These are phyloP conservation scores for Sinella curviseta DNA, from an alignment of 1,140 invertebrate species.

Conservation along the genomic window DNA sequence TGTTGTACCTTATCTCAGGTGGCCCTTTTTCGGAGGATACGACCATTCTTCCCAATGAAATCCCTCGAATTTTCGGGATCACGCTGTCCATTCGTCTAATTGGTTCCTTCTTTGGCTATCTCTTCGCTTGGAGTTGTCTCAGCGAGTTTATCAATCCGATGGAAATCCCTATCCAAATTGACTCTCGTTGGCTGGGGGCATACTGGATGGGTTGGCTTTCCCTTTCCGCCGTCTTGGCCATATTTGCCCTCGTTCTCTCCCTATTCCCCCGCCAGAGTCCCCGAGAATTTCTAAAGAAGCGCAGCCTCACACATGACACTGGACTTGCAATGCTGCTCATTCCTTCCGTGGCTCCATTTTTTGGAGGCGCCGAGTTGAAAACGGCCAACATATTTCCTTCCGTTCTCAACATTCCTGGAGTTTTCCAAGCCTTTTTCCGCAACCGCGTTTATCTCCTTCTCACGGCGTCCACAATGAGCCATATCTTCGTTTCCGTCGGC, in stretches of 20 bases:
- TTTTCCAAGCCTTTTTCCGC: slow-evolving; percentile 63
- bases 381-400: neutral
- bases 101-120: slow-evolving; percentile 70
- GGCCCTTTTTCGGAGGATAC: slow-evolving; percentile 10
- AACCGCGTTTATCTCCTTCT: slow-evolving; percentile 70
- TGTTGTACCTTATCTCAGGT: neutral
- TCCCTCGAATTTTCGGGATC: slow-evolving; percentile 34
- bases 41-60: neutral
- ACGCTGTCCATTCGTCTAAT: slow-evolving; percentile 62
- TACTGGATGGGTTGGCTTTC: slow-evolving; percentile 75
- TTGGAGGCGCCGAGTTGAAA: slow-evolving; percentile 12
- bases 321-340: neutral
- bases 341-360: neutral
- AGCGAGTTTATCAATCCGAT: slow-evolving; percentile 69
- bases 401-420: slow-evolving; percentile 51
- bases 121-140: slow-evolving; percentile 67
- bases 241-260: slow-evolving; percentile 63
- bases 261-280: slow-evolving; percentile 67
- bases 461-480: slow-evolving; percentile 67
- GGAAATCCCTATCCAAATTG: slow-evolving; percentile 66
- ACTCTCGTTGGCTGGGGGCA: slow-evolving; percentile 74
- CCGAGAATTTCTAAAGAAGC: slow-evolving; percentile 61
- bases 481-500: slow-evolving; percentile 69
- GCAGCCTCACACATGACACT: slow-evolving; percentile 49
- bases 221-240: slow-evolving; percentile 62